These are phyloP conservation scores for Rhodeus uyekii DNA, from an alignment of 2,797 vertebrate genomes.

Conservation along the genomic window DNA sequence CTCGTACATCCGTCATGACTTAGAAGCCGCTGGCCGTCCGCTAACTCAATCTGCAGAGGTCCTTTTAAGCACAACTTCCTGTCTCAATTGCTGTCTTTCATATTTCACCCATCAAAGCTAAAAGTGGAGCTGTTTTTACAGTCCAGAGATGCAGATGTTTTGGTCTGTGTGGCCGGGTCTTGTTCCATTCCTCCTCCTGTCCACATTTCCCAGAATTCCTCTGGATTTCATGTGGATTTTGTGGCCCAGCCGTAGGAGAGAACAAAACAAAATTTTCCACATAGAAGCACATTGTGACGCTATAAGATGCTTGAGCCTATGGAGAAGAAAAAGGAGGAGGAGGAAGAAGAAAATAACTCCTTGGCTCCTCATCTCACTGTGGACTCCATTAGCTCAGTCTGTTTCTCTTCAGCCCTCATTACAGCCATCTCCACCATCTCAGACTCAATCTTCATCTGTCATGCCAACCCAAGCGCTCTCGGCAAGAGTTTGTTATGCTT, in stretches of 20 bases:
- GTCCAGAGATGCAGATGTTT: constrained; percentile 48
- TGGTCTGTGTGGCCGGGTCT: constrained; percentile 18
- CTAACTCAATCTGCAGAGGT: constrained; percentile 62
- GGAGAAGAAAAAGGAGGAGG: constrained; percentile 1
- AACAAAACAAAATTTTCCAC: not conserved
- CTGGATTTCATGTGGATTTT: not conserved
- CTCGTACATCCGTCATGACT: constrained; percentile 81
- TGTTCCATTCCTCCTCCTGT: constrained; percentile 7
- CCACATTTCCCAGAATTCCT: constrained; percentile 24
- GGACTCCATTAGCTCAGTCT: constrained; percentile 33
- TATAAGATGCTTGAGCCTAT: not conserved
- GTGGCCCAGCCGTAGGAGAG: not conserved
- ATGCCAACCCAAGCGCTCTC: constrained; percentile 2
- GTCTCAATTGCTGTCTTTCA: constrained; percentile 47
- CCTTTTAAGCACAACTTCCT: constrained; percentile 48
- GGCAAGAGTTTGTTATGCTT: constrained; percentile 14
- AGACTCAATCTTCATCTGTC: constrained; percentile 18
- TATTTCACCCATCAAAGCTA: constrained; percentile 52
- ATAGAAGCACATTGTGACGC: constrained; percentile 15
- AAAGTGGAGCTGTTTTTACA: constrained; percentile 41
- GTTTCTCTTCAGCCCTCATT: constrained; percentile 29
- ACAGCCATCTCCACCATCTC: constrained; percentile 29
- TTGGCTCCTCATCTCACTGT: constrained; percentile 21
- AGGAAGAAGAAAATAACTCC: constrained; percentile 3
- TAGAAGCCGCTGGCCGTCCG: constrained; percentile 65